phyloP scores from a whole-genome alignment of 2,888 invertebrate genomes.

The Platerodrilus igneus region DNA sequence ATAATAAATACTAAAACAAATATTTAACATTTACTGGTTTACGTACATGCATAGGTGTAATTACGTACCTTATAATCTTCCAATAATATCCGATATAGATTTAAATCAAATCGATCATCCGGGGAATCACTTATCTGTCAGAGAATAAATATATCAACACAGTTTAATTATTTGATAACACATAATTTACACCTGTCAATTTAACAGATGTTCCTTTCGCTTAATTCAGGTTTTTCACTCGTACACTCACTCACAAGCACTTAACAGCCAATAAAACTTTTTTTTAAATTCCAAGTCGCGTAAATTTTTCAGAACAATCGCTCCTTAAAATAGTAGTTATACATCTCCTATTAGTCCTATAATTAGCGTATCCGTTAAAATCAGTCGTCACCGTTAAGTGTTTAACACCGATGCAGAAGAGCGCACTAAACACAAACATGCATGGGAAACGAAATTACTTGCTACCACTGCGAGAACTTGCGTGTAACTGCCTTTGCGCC shows the following conservation, averaged over 20 bases:
- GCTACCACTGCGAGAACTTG: conserved; percentile 30
- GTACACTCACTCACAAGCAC: conserved; percentile 6
- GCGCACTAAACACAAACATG: conserved; percentile 23
- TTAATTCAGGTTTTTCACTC: conserved; percentile 16
- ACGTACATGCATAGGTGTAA: no score
- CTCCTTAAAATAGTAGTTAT: conserved; percentile 7
- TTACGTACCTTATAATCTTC: conserved; percentile 13
- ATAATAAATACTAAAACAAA: no score
- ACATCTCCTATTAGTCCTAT: conserved; percentile 1
- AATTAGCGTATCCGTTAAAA: conserved; percentile 11
- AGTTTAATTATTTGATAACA: conserved; percentile 22
- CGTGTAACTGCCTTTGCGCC: conserved; percentile 33
- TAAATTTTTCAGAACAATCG: neutral
- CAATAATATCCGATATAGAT: conserved; percentile 15
- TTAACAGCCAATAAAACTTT: neutral
- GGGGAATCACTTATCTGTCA: conserved; percentile 14
- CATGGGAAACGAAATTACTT: conserved; percentile 20
- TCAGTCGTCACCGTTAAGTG: conserved; percentile 20
- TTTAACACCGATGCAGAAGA: conserved; percentile 19
- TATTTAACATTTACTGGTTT: no score
- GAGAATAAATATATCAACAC: conserved; percentile 14
- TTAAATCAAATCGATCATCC: conserved; percentile 20
- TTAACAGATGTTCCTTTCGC: conserved; percentile 18
- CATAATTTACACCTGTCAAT: conserved; percentile 15
- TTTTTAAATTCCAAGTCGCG: conserved; percentile 1